Evolutionary conservation across 2,888 invertebrate species (phyloP).

Genomic region (Digitonthophagus gazella): DNA sequence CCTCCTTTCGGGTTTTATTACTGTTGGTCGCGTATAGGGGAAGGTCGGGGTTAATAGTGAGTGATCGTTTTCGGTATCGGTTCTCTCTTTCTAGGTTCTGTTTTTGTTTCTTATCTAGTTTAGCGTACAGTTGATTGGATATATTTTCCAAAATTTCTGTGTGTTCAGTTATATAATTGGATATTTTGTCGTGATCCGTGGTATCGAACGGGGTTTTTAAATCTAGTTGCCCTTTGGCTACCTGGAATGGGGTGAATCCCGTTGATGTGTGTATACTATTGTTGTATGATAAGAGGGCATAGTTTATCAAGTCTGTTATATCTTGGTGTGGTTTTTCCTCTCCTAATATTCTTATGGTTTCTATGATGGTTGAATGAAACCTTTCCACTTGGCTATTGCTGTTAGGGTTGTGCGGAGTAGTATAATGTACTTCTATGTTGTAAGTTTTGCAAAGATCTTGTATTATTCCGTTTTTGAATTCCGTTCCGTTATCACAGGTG

Average conservation of each 20-base stretch:
- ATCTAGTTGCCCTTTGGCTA: constrained; percentile 27
- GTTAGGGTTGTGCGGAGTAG: constrained; percentile 28
- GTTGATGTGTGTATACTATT: constrained; percentile 28
- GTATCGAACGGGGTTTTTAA: constrained; percentile 25
- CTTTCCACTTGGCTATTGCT: constrained; percentile 31
- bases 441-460: constrained; percentile 30
- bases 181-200: constrained; percentile 10
- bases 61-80: no score
- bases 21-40: neutral
- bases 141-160: constrained; percentile 12
- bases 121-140: constrained; percentile 10
- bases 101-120: constrained; percentile 4
- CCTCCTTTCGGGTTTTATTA: constrained; percentile 3
- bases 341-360: constrained; percentile 22
- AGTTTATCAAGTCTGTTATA: constrained; percentile 17
- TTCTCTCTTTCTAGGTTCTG: constrained; percentile 16
- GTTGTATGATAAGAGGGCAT: constrained; percentile 24
- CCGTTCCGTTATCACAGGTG: constrained; percentile 31
- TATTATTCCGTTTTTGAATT: constrained; percentile 31
- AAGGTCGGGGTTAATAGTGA: neutral
- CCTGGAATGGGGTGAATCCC: constrained; percentile 27
- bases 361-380: constrained; percentile 31
- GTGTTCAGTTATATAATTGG: constrained; percentile 19
- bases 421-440: constrained; percentile 32
- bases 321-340: constrained; percentile 21